Evolutionary conservation across 2,113 vertebrate genomes (phyloP), one percentile per base, ranked within the genome.

Genomic region (Harpagus bidentatus): DNA sequence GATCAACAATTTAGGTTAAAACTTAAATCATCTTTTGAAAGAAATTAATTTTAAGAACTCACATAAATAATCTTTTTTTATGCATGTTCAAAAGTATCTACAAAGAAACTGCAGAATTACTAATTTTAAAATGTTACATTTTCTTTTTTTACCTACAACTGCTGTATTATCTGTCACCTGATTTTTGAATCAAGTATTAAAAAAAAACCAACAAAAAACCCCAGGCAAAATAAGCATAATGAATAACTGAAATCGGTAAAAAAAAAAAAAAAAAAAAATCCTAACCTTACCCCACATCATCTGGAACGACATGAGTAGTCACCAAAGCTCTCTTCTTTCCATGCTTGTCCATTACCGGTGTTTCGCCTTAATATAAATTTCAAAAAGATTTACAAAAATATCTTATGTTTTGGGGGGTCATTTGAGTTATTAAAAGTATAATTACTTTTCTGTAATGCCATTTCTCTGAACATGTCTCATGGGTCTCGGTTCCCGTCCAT

Each of bases 211-310:
- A 16, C 16, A 29, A 4, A 3, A 45, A 45, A 45, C 1, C 18
- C 12, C 13, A 43, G 72, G 21, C 14, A 88, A 83, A 92, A 58
- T 7, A 85, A 79, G 9, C 22, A 42, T 2, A 45, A 14, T 42
- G 20, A 85, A 18, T 61, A 86, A 62, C 13, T 52, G 5, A 85
- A 85, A 38, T 15, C 2, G 2, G 16, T 42, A 55, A 61, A 56
- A 40, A 18, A 25, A 71, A 66, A 62, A n/a, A 42, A 62, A 53
- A 63, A 48, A 40, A 18, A 22, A 71, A 63, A 62, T 69, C 71
- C 48, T 86, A 55, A 70, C 31, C 83, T 98, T 98, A 98, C 98
- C 98, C 98, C 76, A 98, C 34, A 82, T 98, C 97, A 89, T 98
- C 97, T 87, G 94, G 94, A 96, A 90, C 59, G 61, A 84, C 59